phyloP scores from a whole-genome alignment of 2,113 vertebrate genomes.

The Nothocercus nigrocapillus region DNA sequence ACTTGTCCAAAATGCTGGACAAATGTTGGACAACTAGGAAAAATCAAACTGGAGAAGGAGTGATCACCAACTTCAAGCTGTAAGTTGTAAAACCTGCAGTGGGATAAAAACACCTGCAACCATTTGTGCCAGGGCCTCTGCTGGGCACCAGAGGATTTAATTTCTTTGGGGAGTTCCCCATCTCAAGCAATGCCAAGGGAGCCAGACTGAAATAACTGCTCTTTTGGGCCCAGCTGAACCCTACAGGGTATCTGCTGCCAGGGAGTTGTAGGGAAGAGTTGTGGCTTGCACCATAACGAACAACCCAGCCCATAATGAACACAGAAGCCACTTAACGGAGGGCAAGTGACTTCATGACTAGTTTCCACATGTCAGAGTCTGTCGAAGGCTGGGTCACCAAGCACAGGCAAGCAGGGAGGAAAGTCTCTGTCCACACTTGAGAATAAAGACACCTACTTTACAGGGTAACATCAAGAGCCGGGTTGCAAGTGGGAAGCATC shows the following conservation, averaged over 20 bases:
- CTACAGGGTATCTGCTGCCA: background rate
- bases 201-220: background rate
- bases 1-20: background rate
- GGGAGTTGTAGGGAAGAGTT: background rate
- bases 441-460: background rate
- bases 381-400: background rate
- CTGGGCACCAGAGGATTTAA: background rate
- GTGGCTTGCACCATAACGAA: background rate
- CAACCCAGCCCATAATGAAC: background rate
- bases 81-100: background rate
- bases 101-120: slow-evolving; percentile 39
- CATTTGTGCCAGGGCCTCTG: slow-evolving; percentile 30
- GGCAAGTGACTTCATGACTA: accelerated
- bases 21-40: background rate
- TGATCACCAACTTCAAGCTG: background rate
- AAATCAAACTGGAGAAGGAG: background rate
- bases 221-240: background rate
- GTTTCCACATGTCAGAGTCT: accelerated
- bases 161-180: slow-evolving; percentile 17
- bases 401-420: background rate
- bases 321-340: background rate
- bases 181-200: background rate
- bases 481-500: background rate
- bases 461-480: accelerated
- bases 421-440: background rate